Percentiles rank a stretch among this genome's conserved stretches.
These are phyloP conservation scores for Somateria mollissima DNA, from an alignment of 2,797 vertebrate species.

Conservation along the genomic window DNA sequence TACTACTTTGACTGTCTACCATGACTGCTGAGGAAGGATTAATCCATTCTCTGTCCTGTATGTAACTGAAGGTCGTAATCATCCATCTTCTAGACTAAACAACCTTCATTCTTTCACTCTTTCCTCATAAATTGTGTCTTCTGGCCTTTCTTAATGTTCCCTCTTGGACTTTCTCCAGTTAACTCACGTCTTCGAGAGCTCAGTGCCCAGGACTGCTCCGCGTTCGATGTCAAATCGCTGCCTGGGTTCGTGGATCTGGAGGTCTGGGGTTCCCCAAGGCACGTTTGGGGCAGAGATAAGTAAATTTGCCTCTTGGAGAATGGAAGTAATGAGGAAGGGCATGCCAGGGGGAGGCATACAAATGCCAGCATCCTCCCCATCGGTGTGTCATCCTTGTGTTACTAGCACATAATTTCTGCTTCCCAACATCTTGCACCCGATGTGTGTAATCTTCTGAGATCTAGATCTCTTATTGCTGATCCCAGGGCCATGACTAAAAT, in stretches of 20 bases:
- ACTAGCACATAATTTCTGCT: neutral
- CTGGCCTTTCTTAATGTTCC: neutral
- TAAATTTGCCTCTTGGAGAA: neutral
- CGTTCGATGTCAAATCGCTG: neutral
- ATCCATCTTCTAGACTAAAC: conserved; percentile 34
- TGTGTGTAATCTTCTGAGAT: neutral
- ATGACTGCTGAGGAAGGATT: neutral
- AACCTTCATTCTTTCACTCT: neutral
- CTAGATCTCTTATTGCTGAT: neutral
- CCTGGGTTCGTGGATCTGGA: neutral
- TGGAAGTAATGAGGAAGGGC: neutral
- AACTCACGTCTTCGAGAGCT: neutral
- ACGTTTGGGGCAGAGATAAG: neutral
- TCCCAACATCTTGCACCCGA: neutral
- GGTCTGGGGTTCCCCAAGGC: neutral
- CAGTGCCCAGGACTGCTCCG: neutral
- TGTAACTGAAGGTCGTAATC: neutral
- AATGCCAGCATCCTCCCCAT: neutral
- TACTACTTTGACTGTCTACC: neutral
- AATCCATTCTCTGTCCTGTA: neutral
- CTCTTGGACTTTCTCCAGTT: neutral
- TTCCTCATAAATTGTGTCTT: neutral
- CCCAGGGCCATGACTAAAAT: neutral
- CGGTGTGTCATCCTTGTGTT: neutral
- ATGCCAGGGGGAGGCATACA: neutral